Evolutionary conservation across 2,888 invertebrate genomes (phyloP).

Genomic region (Drosophila hamatofila): DNA sequence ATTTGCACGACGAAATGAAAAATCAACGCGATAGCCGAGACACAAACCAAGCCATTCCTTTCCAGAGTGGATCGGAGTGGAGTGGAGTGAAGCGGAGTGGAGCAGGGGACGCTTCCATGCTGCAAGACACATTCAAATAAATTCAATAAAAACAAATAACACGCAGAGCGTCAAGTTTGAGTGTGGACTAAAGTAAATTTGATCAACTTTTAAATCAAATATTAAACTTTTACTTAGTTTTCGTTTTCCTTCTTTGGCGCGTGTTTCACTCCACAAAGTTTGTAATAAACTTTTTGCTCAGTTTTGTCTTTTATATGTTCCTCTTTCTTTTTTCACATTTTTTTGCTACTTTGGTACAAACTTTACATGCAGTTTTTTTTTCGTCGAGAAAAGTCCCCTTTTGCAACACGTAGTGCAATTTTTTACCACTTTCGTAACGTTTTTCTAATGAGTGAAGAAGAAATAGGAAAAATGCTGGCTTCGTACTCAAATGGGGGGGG

Average conservation of each 20-base stretch:
- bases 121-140: constrained; percentile 65
- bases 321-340: constrained; percentile 9
- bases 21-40: constrained; percentile 63
- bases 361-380: constrained; percentile 63
- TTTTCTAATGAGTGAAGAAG: constrained; percentile 75
- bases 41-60: constrained; percentile 31
- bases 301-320: constrained; percentile 37
- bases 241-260: constrained; percentile 50
- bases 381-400: constrained; percentile 3
- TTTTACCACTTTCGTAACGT: constrained; percentile 72
- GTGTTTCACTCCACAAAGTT: constrained; percentile 62
- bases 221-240: constrained; percentile 73
- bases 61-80: neutral
- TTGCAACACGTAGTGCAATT: constrained; percentile 74
- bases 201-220: constrained; percentile 80
- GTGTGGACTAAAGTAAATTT: constrained; percentile 77
- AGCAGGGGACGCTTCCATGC: neutral
- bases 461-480: constrained; percentile 18
- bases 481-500: constrained; percentile 61
- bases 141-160: constrained; percentile 74
- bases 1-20: constrained; percentile 78
- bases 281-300: constrained; percentile 77
- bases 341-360: constrained; percentile 55
- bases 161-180: constrained; percentile 51
- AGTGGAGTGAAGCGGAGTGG: neutral